phyloP scores from a whole-genome alignment of 2,797 vertebrate genomes.

The Phoeniculus purpureus region DNA sequence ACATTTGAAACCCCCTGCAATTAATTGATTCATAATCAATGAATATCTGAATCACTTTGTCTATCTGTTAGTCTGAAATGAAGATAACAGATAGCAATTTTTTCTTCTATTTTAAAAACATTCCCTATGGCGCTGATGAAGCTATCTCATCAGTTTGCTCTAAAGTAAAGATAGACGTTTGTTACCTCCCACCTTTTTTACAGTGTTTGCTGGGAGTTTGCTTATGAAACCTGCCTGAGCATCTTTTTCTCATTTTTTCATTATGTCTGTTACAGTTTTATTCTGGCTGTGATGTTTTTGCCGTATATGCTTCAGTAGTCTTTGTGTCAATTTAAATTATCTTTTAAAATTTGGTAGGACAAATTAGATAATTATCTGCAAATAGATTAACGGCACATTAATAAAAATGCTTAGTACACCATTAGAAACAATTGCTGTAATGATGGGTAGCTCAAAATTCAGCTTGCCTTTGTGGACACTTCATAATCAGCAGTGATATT shows the following conservation, averaged over 20 bases:
- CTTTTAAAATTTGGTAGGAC: constrained; percentile 10
- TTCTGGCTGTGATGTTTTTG: neutral
- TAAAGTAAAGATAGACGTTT: neutral
- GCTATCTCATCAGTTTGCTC: neutral
- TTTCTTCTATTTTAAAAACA: neutral
- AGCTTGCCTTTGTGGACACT: neutral
- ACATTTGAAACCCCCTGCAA: neutral
- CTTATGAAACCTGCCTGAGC: constrained; percentile 9
- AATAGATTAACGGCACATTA: constrained; percentile 21
- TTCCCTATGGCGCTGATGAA: neutral
- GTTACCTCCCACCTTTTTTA: neutral
- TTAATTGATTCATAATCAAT: neutral
- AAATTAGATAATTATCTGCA: constrained; percentile 14
- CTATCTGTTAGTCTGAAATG: neutral
- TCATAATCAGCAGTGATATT: constrained; percentile 15
- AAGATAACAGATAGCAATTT: neutral
- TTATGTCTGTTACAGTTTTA: neutral
- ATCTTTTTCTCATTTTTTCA: neutral
- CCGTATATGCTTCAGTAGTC: neutral
- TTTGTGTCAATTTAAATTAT: neutral
- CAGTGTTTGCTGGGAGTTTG: neutral
- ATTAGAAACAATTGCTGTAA: neutral
- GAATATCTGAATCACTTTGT: neutral
- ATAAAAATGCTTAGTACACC: neutral
- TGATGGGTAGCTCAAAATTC: neutral